Evolutionary conservation across 23 tunicate species (phyloP).

Genomic region (Diplosoma virens): DNA sequence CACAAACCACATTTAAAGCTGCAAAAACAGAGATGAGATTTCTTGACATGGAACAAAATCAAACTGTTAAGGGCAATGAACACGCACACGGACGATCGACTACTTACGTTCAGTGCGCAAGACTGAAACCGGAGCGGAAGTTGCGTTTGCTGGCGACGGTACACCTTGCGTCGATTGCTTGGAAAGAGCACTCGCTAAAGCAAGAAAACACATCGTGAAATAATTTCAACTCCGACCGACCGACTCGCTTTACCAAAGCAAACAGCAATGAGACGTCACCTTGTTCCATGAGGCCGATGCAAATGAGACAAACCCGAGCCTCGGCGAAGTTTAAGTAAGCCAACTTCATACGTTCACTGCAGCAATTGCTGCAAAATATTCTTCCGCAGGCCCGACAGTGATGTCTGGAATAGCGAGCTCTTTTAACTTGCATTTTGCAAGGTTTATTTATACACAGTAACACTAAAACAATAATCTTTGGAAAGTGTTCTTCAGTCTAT

Average conservation of each 20-base stretch:
- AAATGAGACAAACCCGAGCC: conserved; percentile 80
- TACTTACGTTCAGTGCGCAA: conserved; percentile 13
- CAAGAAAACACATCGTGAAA: too few relatives aligned
- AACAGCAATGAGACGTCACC: too few relatives aligned
- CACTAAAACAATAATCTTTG: neutral
- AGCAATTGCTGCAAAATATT: conserved; percentile 73
- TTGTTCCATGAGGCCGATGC: conserved; percentile 42
- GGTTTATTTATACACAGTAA: neutral
- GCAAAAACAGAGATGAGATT: too few relatives aligned
- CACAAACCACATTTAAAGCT: too few relatives aligned
- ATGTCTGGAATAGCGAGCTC: conserved; percentile 46
- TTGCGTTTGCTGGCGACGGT: neutral
- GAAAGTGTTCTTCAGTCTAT: too few relatives aligned
- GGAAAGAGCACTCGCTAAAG: too few relatives aligned
- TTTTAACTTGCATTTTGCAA: neutral
- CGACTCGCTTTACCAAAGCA: too few relatives aligned
- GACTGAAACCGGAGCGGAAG: conserved; percentile 6
- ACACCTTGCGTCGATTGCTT: neutral
- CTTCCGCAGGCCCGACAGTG: conserved; percentile 94
- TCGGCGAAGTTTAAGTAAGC: conserved; percentile 59
- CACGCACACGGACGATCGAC: too few relatives aligned
- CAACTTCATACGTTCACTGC: conserved; percentile 53
- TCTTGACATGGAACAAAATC: too few relatives aligned
- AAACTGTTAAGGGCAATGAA: too few relatives aligned
- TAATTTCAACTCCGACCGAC: too few relatives aligned